Base-by-base conservation (phyloP, 2,113 vertebrate genomes). In the Ptilorrhoa leucosticta region DNA sequence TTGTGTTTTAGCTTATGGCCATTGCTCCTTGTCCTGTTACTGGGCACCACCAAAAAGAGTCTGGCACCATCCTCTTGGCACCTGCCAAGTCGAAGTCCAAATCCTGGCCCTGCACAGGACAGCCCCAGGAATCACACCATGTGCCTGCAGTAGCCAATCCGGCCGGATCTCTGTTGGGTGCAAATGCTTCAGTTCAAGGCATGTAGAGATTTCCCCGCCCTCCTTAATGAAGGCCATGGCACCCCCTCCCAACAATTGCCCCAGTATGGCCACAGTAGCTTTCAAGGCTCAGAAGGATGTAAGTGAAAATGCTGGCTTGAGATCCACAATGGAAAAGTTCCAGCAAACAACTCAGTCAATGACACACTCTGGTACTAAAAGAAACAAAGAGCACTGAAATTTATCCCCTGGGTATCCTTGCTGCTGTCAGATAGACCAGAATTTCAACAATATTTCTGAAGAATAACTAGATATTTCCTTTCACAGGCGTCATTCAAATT, bases 361-460 rank as follows among this genome's bases (percentile, higher is more conserved):
- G 0, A 72, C 48, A 60, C 37, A 57, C 19, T 78, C 69, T 40
- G 51, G 14, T 88, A 33, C 53, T 89, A 39, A 83, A 87, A 78
- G 35, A 83, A 69, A 33, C 63, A 66, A 28, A 78, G 40, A 78
- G 37, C 30, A 6, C 15, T 48, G 27, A 89, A 80, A 91, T 91
- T 31, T 75, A 60, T 87, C 64, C 83, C 69, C 39, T 92, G 83
- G 11, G 20, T 87, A 87, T 69, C 77, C 47, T 89, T 9, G 0
- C 15, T 78, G 50, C 81, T 93, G 77, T 84, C 81, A 82, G 80
- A 68, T 19, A 88, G 54, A 84, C 30, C 28, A 76, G 53, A 94
- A 91, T 82, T 93, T 84, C 65, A 90, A 33, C 57, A 68, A 21
- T 87, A 91, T 91, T 94, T 96, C 89, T 87, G 84, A 91, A 89